These are phyloP conservation scores for Xylophagus ater DNA, from an alignment of 2,888 invertebrate species.

Conservation along the genomic window DNA sequence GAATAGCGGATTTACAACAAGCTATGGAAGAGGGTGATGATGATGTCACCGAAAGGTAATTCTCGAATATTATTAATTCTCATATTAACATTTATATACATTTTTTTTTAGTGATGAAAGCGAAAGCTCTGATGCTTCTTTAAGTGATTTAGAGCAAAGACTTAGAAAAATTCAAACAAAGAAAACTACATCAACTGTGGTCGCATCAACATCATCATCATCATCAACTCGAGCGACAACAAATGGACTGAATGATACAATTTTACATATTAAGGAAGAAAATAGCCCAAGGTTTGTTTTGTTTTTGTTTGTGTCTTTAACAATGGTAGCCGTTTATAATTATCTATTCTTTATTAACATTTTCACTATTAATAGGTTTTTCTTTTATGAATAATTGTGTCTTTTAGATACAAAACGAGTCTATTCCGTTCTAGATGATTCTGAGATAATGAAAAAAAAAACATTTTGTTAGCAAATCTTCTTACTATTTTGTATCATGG, in stretches of 20 bases:
- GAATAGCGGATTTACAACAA: conserved; percentile 84
- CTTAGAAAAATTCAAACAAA: conserved; percentile 33
- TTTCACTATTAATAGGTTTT: too few species aligned
- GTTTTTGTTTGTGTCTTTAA: conserved; percentile 8
- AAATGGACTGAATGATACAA: conserved; percentile 27
- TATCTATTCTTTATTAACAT: too few species aligned
- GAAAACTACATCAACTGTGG: too few species aligned
- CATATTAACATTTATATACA: not conserved
- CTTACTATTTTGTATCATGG: too few species aligned
- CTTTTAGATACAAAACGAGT: too few species aligned
- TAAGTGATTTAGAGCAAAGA: conserved; percentile 36
- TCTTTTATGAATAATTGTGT: too few species aligned
- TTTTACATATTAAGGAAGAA: conserved; percentile 34
- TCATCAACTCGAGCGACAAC: conserved; percentile 20
- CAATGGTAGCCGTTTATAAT: too few species aligned
- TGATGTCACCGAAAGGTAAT: conserved; percentile 39
- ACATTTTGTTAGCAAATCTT: too few species aligned
- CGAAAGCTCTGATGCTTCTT: conserved; percentile 27
- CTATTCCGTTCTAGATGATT: too few species aligned
- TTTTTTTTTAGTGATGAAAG: conserved; percentile 18
- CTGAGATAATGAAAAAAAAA: too few species aligned
- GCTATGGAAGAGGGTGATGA: conserved; percentile 82
- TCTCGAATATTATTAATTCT: not conserved
- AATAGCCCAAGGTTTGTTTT: conserved; percentile 36
- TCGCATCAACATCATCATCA: conserved; percentile 16